Percentiles rank a stretch among this genome's conserved stretches.
phyloP scores from a whole-genome alignment of 53 echinoderm and acorn worm genomes.

The Patiria pectinifera region DNA sequence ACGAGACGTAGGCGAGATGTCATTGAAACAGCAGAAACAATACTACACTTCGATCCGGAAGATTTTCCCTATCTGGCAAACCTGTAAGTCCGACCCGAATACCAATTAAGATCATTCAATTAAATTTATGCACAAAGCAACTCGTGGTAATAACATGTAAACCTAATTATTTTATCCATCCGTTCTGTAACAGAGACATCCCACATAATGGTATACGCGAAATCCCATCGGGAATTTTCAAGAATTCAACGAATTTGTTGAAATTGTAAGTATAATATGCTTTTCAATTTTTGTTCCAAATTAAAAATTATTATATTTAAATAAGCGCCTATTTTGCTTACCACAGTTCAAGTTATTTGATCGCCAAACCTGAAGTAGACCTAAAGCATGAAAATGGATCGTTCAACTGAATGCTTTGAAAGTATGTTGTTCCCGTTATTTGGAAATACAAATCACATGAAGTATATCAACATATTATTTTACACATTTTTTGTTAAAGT shows the following conservation, averaged over 20 bases:
- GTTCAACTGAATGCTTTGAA: no score
- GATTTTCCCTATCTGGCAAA: slow-evolving; percentile 59
- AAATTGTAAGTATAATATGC: slow-evolving; percentile 56
- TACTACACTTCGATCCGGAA: slow-evolving; percentile 27
- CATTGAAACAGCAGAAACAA: not conserved
- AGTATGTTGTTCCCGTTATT: no score
- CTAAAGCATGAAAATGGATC: no score
- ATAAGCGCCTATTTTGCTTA: no score
- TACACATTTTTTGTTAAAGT: not conserved
- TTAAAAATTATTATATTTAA: no score
- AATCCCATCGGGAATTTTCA: slow-evolving; percentile 42
- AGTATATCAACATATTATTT: no score
- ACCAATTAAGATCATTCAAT: not conserved
- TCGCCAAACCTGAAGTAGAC: no score
- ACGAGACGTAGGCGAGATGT: slow-evolving; percentile 7
- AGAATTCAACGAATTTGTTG: slow-evolving; percentile 35
- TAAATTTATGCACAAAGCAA: not conserved
- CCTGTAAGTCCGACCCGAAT: slow-evolving; percentile 64
- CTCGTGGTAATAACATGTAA: not conserved
- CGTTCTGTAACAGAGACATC: slow-evolving; percentile 52
- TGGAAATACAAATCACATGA: no score
- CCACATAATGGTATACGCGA: slow-evolving; percentile 45
- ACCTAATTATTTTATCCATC: not conserved
- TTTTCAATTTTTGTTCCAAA: no score
- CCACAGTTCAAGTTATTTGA: no score